Evolutionary conservation across 2,113 vertebrate genomes (phyloP), one percentile per base, ranked within the genome.

Genomic region (Brachyhypopomus gauderio): DNA sequence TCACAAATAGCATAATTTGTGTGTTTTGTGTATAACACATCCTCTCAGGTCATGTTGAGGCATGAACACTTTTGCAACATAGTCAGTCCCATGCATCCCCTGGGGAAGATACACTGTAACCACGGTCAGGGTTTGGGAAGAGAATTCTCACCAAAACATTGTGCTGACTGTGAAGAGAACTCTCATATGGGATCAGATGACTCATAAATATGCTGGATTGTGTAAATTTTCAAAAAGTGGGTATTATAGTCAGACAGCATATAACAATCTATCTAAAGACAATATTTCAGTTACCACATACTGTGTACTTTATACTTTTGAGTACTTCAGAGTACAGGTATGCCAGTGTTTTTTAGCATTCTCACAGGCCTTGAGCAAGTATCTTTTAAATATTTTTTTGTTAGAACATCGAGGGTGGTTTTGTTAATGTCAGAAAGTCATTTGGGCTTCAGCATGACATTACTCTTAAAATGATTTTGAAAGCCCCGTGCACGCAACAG

Each of bases 11-110:
- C 14, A 30, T 77, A 71, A 59, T 74, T 38, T 78, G 72, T 86
- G 56, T 48, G 52, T 85, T 77, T 85, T 86, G 25, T 82, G 52
- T 58, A 64, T 67, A 75, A 77, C 69, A 81, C 69, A 80, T 83
- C 75, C 80, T 75, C n/a, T 34, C 58, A 58, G 55, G 82, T 91
- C 90, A 88, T 85, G 88, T 91, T 86, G 84, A 88, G 89, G 89
- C 92, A 87, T 2, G 87, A 74, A 86, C 70, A 63, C 52, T 66
- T 84, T 79, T 72, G 59, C 70, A 72, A 34, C 34, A 78, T 62
- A 60, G 34, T 75, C 80, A 27, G 75, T 74, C 0, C 4, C 36
- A 77, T 89, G 84, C 87, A 89, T 86, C 17, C 64, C 67, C 23
- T 58, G 67, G n/a, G 36, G 36, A 63, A 30, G 78, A 77, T 78